A percentile compares a stretch with the other conserved stretches of the same genome.
phyloP scores from a whole-genome alignment of 2,797 vertebrate genomes.

The Neostethus bicornis region DNA sequence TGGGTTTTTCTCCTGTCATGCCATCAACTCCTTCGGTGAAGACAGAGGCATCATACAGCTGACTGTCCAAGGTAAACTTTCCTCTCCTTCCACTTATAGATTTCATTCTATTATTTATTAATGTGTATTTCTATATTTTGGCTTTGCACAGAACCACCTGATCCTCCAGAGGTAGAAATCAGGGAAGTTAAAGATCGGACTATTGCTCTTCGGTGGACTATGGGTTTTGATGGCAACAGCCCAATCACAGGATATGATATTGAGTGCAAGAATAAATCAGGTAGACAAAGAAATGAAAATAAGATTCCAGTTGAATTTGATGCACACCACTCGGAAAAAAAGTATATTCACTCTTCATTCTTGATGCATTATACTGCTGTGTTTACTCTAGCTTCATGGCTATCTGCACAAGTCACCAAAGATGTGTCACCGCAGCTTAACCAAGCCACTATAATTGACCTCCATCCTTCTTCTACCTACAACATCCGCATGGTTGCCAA shows the following conservation, averaged over 20 bases:
- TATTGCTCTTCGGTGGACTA: slow-evolving; percentile 97
- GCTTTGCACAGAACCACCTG: slow-evolving; percentile 88
- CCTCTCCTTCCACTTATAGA: slow-evolving; percentile 7
- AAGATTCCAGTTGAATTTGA: not conserved
- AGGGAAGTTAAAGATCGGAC: slow-evolving; percentile 95
- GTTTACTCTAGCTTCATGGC: slow-evolving; percentile 88
- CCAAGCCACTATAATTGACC: slow-evolving; percentile 98
- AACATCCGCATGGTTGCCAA: slow-evolving; percentile 99
- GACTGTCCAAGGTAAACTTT: slow-evolving; percentile 92
- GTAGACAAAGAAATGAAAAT: slow-evolving; percentile 60
- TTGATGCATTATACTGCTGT: too few species aligned
- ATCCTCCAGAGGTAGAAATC: slow-evolving; percentile 97
- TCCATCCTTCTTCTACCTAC: slow-evolving; percentile 98
- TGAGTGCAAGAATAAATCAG: slow-evolving; percentile 98
- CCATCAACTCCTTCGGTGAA: slow-evolving; percentile 98
- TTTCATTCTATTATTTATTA: slow-evolving; percentile 30
- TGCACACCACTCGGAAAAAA: not conserved
- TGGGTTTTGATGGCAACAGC: slow-evolving; percentile 99
- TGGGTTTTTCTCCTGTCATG: slow-evolving; percentile 98
- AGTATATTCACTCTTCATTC: not conserved
- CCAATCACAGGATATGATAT: slow-evolving; percentile 98
- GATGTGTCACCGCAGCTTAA: slow-evolving; percentile 98
- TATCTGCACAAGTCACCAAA: slow-evolving; percentile 98
- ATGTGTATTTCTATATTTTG: slow-evolving; percentile 16
- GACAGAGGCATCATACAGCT: slow-evolving; percentile 98